These are phyloP conservation scores for Oreochromis grahami DNA, from an alignment of 2,797 vertebrate genomes.

Conservation along the genomic window DNA sequence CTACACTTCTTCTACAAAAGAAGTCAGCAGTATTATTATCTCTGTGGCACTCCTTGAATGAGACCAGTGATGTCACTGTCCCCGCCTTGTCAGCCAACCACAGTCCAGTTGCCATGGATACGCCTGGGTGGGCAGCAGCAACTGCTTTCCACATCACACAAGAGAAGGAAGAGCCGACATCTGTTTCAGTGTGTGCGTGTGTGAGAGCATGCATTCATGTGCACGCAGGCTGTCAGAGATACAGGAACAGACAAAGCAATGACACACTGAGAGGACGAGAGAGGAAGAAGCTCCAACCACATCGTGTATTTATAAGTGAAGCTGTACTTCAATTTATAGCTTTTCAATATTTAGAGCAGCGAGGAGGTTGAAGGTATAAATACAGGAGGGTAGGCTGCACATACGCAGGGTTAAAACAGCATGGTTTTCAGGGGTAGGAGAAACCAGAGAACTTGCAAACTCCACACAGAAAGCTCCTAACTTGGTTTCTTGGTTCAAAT, in stretches of 20 bases:
- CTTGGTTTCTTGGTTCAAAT: background rate
- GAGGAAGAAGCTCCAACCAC: background rate
- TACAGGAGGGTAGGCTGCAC: background rate
- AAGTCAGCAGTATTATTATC: constrained; percentile 16
- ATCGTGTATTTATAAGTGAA: background rate
- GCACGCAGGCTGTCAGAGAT: background rate
- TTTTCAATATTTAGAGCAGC: background rate
- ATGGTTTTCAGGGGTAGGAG: background rate
- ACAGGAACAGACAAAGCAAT: background rate
- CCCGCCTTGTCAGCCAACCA: constrained; percentile 38
- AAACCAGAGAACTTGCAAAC: background rate
- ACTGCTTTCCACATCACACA: constrained; percentile 55
- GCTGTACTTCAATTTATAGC: background rate
- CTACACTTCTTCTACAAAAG: background rate
- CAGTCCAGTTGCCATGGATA: constrained; percentile 50
- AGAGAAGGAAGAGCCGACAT: constrained; percentile 57
- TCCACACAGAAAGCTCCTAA: background rate
- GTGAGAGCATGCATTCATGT: background rate
- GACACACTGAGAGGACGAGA: background rate
- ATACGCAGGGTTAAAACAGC: background rate
- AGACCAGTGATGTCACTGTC: constrained; percentile 42
- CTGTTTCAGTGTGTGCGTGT: constrained; percentile 20
- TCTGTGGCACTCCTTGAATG: constrained; percentile 22
- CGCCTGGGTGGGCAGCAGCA: constrained; percentile 25
- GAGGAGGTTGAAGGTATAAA: background rate